Evolutionary conservation across 2,888 invertebrate genomes (phyloP).

Genomic region (Eristalis tenax): DNA sequence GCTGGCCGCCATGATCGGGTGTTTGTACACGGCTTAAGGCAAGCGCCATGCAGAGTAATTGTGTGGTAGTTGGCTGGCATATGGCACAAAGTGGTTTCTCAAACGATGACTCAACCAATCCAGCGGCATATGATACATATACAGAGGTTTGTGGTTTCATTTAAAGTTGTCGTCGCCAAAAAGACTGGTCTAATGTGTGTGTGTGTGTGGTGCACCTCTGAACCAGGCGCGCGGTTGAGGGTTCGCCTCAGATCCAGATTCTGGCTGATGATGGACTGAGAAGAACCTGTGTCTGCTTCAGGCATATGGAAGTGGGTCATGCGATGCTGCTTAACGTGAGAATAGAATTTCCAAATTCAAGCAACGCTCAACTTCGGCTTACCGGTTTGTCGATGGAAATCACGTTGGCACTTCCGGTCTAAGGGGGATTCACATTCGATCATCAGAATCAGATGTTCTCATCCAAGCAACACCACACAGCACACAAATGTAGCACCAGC

Average conservation of each 20-base stretch:
- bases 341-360: neutral
- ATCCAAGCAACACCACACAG: too few relatives aligned
- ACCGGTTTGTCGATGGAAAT: too few relatives aligned
- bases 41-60: too few relatives aligned
- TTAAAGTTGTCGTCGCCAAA: neutral
- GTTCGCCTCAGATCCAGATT: too few relatives aligned
- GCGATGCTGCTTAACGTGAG: neutral
- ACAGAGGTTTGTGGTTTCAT: neutral
- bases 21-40: neutral
- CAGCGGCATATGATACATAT: neutral
- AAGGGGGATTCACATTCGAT: too few relatives aligned
- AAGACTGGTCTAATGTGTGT: neutral
- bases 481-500: neutral
- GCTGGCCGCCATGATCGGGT: neutral
- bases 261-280: too few relatives aligned
- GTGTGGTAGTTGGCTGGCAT: neutral
- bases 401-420: too few relatives aligned
- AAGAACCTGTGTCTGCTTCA: too few relatives aligned
- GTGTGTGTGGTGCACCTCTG: too few relatives aligned
- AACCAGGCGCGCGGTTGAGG: too few relatives aligned
- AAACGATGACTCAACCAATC: slow-evolving; percentile 9
- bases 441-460: neutral
- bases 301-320: neutral
- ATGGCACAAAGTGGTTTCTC: slow-evolving; percentile 19
- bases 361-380: too few relatives aligned